A percentile compares a stretch with the other conserved stretches of the same genome.
Evolutionary conservation across 2,113 vertebrate genomes (phyloP).

Genomic region (Isurus oxyrinchus): DNA sequence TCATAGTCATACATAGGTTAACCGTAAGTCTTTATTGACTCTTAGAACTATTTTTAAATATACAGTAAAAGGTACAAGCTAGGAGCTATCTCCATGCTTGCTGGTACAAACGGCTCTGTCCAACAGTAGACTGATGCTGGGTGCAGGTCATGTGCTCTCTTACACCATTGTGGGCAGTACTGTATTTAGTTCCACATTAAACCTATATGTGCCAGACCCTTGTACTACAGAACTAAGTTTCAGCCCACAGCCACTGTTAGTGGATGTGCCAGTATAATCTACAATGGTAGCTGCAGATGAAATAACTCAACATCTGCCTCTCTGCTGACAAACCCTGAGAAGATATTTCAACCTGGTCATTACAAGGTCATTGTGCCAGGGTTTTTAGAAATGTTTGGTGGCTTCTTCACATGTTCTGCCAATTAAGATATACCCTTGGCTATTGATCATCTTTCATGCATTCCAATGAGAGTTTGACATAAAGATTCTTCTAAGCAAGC

Average conservation of each 20-base stretch:
- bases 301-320: background rate
- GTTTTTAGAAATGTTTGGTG: background rate
- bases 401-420: background rate
- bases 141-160: too few relatives aligned
- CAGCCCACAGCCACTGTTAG: background rate
- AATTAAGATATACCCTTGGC: background rate
- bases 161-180: too few relatives aligned
- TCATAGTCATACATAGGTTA: too few relatives aligned
- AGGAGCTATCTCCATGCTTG: too few relatives aligned
- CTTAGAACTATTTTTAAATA: too few relatives aligned
- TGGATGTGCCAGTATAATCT: background rate
- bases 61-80: too few relatives aligned
- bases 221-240: background rate
- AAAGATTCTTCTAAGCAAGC: background rate
- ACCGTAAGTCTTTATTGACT: too few relatives aligned
- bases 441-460: background rate
- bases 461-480: background rate
- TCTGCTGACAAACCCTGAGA: background rate
- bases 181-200: too few relatives aligned
- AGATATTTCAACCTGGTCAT: background rate
- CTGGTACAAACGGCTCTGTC: too few relatives aligned
- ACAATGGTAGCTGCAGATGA: background rate
- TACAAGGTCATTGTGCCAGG: background rate
- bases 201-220: too few relatives aligned
- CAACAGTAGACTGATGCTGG: too few relatives aligned